Conservation (phyloP, 2,113 vertebrate genomes). For the Apodemus speciosus region DNA sequence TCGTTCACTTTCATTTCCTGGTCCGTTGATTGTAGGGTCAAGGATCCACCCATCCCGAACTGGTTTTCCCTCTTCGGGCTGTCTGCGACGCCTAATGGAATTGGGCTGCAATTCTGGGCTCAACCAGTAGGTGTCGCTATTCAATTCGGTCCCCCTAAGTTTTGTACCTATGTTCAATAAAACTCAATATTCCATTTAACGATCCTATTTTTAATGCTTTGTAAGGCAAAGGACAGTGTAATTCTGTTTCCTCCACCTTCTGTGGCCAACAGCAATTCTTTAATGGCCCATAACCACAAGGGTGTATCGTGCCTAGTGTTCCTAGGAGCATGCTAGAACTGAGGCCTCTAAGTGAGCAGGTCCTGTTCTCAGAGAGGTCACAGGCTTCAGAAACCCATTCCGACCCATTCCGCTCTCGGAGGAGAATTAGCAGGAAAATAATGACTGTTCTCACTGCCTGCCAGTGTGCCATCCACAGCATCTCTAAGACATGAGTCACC, state of each 20-base stretch:
- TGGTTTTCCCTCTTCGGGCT: background rate
- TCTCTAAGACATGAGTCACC: background rate
- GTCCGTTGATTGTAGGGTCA: background rate
- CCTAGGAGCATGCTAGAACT: background rate
- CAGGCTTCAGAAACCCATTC: background rate
- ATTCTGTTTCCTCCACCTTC: background rate
- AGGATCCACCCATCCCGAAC: background rate
- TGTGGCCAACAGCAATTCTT: background rate
- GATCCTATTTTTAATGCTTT: background rate
- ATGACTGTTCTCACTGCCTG: no score
- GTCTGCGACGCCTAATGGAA: background rate
- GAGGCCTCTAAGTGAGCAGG: background rate
- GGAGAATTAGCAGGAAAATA: background rate
- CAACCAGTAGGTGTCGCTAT: slow-evolving; percentile 57
- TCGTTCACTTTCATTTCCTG: background rate
- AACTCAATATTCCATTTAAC: background rate
- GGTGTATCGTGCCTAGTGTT: accelerated
- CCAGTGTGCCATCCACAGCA: background rate
- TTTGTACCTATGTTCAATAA: background rate
- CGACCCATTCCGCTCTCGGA: background rate
- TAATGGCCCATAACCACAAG: accelerated
- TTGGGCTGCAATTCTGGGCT: background rate
- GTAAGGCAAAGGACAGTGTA: background rate
- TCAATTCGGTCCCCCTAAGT: background rate
- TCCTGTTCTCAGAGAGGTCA: background rate